Percentiles rank a stretch among this genome's conserved stretches.
Evolutionary conservation across 2,797 vertebrate genomes (phyloP).

Genomic region (Tarsius wallacei): DNA sequence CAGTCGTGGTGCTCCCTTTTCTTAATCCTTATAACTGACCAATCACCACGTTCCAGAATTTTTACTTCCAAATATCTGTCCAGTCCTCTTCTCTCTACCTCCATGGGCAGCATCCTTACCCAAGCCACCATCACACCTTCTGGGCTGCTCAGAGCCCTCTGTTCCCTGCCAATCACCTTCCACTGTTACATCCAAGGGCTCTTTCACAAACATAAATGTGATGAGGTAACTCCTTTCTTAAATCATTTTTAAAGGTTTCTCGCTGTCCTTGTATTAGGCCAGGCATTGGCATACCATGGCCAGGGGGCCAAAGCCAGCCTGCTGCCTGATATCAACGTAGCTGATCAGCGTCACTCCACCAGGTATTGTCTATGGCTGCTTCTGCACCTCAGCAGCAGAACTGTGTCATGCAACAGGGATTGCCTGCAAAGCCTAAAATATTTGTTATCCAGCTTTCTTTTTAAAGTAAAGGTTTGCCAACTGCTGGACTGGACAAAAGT

Average conservation of each 20-base stretch:
- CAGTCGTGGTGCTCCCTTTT: background rate
- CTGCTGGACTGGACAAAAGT: background rate
- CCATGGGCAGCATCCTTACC: background rate
- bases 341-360: no score
- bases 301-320: background rate
- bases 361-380: background rate
- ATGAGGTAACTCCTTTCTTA: background rate
- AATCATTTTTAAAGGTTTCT: background rate
- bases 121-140: background rate
- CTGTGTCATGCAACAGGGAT: rapidly evolving
- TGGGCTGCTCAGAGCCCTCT: background rate
- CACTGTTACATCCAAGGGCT: background rate
- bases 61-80: background rate
- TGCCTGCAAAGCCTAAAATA: background rate
- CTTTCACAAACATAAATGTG: background rate
- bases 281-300: background rate
- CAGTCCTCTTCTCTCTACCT: background rate
- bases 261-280: background rate
- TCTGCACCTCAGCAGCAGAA: background rate
- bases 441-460: background rate
- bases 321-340: background rate
- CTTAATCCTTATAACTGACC: background rate
- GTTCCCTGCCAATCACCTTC: background rate
- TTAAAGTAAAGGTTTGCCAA: background rate
- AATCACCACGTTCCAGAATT: background rate